Conservation (phyloP, 2,888 invertebrate genomes). For the Eulithis testata region DNA sequence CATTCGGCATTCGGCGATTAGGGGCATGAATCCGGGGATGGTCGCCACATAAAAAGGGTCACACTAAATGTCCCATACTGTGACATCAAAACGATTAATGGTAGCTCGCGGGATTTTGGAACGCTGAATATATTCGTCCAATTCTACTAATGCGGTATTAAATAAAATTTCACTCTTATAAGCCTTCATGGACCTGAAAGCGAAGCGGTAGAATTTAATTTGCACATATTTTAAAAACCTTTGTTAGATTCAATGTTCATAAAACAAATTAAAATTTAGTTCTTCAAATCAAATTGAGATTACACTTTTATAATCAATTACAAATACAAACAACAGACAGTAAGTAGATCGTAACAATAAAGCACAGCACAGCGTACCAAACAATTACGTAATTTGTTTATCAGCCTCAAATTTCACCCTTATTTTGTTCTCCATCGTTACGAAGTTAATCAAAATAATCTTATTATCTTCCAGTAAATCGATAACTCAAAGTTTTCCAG, state of each 20-base stretch:
- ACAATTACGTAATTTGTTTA: slow-evolving; percentile 19
- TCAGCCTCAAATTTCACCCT: slow-evolving; percentile 16
- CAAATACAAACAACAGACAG: not conserved
- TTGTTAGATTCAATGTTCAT: slow-evolving; percentile 1
- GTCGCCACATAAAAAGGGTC: slow-evolving; percentile 79
- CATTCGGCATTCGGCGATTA: slow-evolving; percentile 72
- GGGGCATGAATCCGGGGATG: slow-evolving; percentile 67
- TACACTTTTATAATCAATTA: not conserved
- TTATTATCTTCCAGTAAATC: slow-evolving; percentile 24
- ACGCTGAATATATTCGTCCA: slow-evolving; percentile 75
- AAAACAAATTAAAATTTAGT: too few relatives aligned
- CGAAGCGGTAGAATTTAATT: slow-evolving; percentile 35
- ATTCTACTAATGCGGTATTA: slow-evolving; percentile 71
- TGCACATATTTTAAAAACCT: slow-evolving; percentile 8
- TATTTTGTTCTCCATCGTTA: slow-evolving; percentile 9
- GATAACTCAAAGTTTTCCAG: slow-evolving; percentile 28
- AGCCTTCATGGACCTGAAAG: slow-evolving; percentile 46
- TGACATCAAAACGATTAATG: slow-evolving; percentile 83
- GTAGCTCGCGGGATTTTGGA: slow-evolving; percentile 68
- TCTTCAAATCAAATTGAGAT: too few relatives aligned
- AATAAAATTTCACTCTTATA: slow-evolving; percentile 58
- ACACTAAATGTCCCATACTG: slow-evolving; percentile 83
- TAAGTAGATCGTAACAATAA: not conserved
- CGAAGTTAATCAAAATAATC: slow-evolving; percentile 25
- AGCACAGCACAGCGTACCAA: slow-evolving; percentile 11